Evolutionary conservation across 2,113 vertebrate species (phyloP), one percentile per base, ranked within the genome.

Genomic region (Laterallus jamaicensis): DNA sequence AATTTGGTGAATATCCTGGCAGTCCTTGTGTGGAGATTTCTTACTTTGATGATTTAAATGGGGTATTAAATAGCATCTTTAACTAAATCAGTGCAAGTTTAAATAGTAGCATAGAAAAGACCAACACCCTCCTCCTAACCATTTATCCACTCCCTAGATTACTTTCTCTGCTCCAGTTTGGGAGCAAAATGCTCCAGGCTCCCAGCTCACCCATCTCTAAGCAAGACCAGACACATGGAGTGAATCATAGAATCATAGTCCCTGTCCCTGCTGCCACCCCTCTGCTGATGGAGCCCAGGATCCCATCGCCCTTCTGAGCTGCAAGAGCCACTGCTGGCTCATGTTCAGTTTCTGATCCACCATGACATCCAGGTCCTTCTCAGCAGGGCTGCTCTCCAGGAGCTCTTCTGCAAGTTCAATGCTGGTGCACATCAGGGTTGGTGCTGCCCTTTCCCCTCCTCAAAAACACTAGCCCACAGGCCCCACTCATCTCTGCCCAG

Each of bases 381-480:
- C 42, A 44, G 15, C 42, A 44, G 42, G 42, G 42, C 42, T 44
- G 42, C 42, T 44, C 42, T 44, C 42, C 6, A 44, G 42, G 42
- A 44, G 42, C 42, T 44, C 42, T 44, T 44, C 42, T 10, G 7
- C 29, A 3, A 11, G 35, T 8, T 5, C 26, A 49, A 12, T 25
- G 2, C 18, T 12, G 63, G 10, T 4, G 29, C 0, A 1, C 52
- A 2, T 3, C 25, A 3, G 40, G 63, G 42, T 5, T 39, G 49
- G 52, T 17, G 55, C 20, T 88, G n/a, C 58, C 58, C 35, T 24
- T 76, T 55, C 50, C 52, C 13, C 60, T 18, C 28, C 75, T n/a
- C 63, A 20, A 8, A 2, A 15, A 9, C 17, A 18, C 9, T 1
- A 1, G 21, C 10, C 67, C 77, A 9, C 6, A 22, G n/a, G 10